Conservation (phyloP, 2,797 vertebrate species). For the Myotis findleyi region DNA sequence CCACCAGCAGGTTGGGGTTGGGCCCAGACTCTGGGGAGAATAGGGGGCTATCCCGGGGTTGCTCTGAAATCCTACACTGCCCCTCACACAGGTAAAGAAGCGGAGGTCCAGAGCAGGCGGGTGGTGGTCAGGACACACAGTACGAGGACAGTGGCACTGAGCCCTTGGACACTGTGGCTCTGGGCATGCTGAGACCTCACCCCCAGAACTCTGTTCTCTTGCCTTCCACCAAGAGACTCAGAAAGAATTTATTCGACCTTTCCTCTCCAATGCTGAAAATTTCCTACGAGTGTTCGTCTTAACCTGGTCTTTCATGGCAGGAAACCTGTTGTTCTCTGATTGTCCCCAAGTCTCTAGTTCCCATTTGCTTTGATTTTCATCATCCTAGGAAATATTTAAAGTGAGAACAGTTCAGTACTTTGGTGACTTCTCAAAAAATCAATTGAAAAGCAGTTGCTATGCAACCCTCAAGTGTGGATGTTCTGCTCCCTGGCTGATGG, state of each 20-base stretch:
- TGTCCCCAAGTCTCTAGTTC: slow-evolving; percentile 57
- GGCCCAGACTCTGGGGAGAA: background rate
- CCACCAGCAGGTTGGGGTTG: background rate
- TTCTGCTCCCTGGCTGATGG: slow-evolving; percentile 83
- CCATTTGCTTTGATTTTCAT: slow-evolving; percentile 63
- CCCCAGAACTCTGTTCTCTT: background rate
- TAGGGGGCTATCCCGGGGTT: background rate
- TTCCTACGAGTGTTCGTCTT: background rate
- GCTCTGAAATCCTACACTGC: background rate
- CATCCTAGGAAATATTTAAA: slow-evolving; percentile 77
- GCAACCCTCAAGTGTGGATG: slow-evolving; percentile 82
- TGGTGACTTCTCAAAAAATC: slow-evolving; percentile 82
- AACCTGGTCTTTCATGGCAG: slow-evolving; percentile 21
- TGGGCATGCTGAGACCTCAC: background rate
- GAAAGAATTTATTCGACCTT: background rate
- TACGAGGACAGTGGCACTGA: background rate
- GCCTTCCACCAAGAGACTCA: background rate
- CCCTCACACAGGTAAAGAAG: background rate
- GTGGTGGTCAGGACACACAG: background rate
- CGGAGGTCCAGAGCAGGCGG: background rate
- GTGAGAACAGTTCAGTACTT: slow-evolving; percentile 73
- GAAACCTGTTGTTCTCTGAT: slow-evolving; percentile 11
- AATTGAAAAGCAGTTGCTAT: slow-evolving; percentile 87
- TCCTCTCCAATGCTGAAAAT: background rate
- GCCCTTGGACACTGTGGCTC: background rate